phyloP scores from a whole-genome alignment of 2,888 invertebrate genomes.

The Hypsopygia costalis region DNA sequence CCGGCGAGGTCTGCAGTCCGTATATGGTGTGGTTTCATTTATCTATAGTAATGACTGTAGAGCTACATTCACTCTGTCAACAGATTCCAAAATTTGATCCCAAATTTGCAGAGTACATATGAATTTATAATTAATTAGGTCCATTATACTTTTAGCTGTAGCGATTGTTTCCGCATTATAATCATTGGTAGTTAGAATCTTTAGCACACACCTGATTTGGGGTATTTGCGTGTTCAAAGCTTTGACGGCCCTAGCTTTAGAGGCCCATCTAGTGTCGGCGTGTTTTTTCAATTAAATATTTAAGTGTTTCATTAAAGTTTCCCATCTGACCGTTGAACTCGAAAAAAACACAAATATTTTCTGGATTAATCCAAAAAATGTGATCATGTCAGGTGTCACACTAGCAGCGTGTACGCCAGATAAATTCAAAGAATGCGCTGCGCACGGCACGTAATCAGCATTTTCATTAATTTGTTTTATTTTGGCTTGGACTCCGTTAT shows the following conservation, averaged over 20 bases:
- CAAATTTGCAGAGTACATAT: too few relatives aligned
- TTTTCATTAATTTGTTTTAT: slow-evolving; percentile 13
- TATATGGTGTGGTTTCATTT: too few relatives aligned
- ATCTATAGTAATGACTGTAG: too few relatives aligned
- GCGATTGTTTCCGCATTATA: too few relatives aligned
- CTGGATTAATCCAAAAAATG: slow-evolving; percentile 8
- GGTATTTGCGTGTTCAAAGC: slow-evolving; percentile 13
- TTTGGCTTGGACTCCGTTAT: slow-evolving; percentile 4
- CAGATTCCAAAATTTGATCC: too few relatives aligned
- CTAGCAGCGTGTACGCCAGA: slow-evolving; percentile 9
- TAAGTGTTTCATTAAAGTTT: slow-evolving; percentile 9
- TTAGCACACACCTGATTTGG: slow-evolving; percentile 17
- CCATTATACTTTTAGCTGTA: too few relatives aligned
- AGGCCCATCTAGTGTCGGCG: slow-evolving; percentile 7
- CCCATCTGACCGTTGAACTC: slow-evolving; percentile 5
- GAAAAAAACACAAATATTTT: slow-evolving; percentile 6
- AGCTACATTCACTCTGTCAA: too few relatives aligned
- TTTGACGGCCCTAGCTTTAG: slow-evolving; percentile 13
- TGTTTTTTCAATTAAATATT: slow-evolving; percentile 4
- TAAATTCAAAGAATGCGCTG: slow-evolving; percentile 12
- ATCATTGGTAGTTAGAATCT: too few relatives aligned
- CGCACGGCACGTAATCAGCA: slow-evolving; percentile 12
- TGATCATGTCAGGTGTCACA: slow-evolving; percentile 4
- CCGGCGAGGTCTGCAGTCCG: too few relatives aligned
- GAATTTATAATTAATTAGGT: too few relatives aligned